A percentile compares a stretch with the other conserved stretches of the same genome.
phyloP scores from a whole-genome alignment of 2,113 vertebrate genomes.

The Pseudonaja textilis region DNA sequence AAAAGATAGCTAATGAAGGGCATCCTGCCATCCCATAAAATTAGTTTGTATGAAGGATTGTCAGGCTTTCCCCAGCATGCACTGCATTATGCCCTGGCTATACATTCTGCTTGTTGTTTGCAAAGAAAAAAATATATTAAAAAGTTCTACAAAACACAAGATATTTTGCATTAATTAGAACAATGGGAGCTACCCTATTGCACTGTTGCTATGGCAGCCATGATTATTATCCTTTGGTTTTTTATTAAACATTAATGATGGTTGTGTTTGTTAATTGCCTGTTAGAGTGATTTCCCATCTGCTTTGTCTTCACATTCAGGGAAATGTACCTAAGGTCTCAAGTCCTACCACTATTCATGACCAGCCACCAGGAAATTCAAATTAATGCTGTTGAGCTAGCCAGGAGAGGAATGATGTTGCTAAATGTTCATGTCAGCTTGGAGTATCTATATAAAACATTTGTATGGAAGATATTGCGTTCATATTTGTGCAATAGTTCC shows the following conservation, averaged over 20 bases:
- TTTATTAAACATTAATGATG: conserved; percentile 39
- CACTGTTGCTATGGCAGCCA: conserved; percentile 34
- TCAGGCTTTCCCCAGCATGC: conserved; percentile 21
- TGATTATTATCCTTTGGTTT: conserved; percentile 46
- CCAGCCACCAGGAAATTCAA: conserved; percentile 24
- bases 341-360: conserved; percentile 19
- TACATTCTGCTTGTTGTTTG: conserved; percentile 20
- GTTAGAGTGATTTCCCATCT: not conserved
- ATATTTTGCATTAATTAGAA: conserved; percentile 24
- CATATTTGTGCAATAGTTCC: not conserved
- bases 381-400: conserved; percentile 31
- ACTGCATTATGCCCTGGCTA: conserved; percentile 7
- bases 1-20: conserved; percentile 18
- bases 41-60: conserved; percentile 30
- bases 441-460: not conserved
- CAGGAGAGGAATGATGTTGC: conserved; percentile 6
- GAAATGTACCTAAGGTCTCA: conserved; percentile 8
- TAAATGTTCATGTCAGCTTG: not conserved
- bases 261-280: conserved; percentile 41
- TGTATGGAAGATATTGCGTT: not conserved
- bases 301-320: conserved; percentile 17
- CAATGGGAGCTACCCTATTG: conserved; percentile 15
- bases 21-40: conserved; percentile 3
- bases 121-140: not conserved
- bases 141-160: not conserved